These are phyloP conservation scores for Cottus gobio DNA, from an alignment of 2,113 vertebrate species.

Conservation along the genomic window DNA sequence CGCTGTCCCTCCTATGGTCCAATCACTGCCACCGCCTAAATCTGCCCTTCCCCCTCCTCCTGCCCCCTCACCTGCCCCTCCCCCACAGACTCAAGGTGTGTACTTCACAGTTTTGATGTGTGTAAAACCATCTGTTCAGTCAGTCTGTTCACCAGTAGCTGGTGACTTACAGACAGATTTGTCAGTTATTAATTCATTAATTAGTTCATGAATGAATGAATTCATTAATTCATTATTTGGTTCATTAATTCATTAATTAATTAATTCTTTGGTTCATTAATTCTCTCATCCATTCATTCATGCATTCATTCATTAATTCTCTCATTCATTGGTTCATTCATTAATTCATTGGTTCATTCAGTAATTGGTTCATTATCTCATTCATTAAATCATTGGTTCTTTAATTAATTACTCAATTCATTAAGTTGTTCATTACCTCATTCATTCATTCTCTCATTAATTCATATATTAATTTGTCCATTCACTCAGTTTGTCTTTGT, in stretches of 20 bases:
- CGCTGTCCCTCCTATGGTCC: slow-evolving; percentile 7
- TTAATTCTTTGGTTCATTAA: not conserved
- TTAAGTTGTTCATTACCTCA: too few species aligned
- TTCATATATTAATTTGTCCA: slow-evolving; percentile 10
- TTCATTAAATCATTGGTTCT: not conserved
- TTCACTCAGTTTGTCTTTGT: slow-evolving; percentile 10
- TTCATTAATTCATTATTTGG: too few species aligned
- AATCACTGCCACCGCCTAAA: slow-evolving; percentile 12
- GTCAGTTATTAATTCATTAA: too few species aligned
- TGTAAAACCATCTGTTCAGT: not conserved
- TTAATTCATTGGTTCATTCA: too few species aligned
- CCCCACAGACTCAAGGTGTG: slow-evolving; percentile 72
- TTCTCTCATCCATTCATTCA: not conserved
- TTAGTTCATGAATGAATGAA: too few species aligned
- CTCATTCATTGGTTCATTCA: not conserved
- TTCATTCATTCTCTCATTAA: slow-evolving; percentile 18
- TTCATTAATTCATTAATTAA: too few species aligned
- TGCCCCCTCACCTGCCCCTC: slow-evolving; percentile 22
- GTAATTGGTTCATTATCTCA: too few species aligned
- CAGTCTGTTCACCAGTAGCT: slow-evolving; percentile 2
- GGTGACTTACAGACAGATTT: too few species aligned
- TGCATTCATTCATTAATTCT: slow-evolving; percentile 4
- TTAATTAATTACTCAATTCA: too few species aligned
- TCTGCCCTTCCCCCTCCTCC: not conserved
- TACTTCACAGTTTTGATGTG: slow-evolving; percentile 34